Evolutionary conservation across 2,113 vertebrate species (phyloP).

Genomic region (Furnarius figulus): DNA sequence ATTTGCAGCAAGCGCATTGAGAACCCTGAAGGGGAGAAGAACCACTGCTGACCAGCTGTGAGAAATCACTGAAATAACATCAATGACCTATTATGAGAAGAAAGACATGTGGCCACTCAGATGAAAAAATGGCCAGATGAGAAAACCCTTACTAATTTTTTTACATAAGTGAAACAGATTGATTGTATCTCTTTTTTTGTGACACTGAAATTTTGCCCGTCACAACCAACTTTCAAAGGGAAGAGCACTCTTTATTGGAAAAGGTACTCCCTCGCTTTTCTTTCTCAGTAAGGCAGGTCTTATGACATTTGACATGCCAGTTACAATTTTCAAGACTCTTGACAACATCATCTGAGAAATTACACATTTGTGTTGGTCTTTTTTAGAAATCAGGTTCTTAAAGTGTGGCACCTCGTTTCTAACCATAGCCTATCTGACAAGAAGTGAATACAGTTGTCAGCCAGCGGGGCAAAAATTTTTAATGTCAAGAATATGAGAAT

Average conservation of each 20-base stretch:
- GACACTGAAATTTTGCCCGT: neutral
- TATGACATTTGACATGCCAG: neutral
- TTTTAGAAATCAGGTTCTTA: slow-evolving; percentile 25
- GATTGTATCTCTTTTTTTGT: neutral
- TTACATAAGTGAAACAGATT: neutral
- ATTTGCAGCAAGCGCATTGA: fast-evolving
- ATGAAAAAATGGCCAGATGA: neutral
- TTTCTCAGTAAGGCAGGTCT: neutral
- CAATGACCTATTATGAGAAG: neutral
- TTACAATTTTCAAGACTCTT: slow-evolving; percentile 43
- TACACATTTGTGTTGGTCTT: slow-evolving; percentile 10
- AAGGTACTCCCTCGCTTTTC: neutral
- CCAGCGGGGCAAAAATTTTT: slow-evolving; percentile 12
- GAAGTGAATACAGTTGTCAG: slow-evolving; percentile 7
- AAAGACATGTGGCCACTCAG: neutral
- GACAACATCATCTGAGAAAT: slow-evolving; percentile 45
- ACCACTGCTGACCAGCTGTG: neutral
- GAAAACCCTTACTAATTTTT: neutral
- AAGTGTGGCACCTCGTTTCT: slow-evolving; percentile 11
- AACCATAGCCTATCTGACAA: neutral
- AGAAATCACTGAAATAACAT: neutral
- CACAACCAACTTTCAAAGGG: neutral
- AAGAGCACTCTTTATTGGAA: neutral
- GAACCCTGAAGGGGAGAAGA: neutral
- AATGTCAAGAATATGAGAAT: neutral